Evolutionary conservation across 2,797 vertebrate genomes (phyloP), one percentile per base, ranked within the genome.

Genomic region (Taenioides sp.): DNA sequence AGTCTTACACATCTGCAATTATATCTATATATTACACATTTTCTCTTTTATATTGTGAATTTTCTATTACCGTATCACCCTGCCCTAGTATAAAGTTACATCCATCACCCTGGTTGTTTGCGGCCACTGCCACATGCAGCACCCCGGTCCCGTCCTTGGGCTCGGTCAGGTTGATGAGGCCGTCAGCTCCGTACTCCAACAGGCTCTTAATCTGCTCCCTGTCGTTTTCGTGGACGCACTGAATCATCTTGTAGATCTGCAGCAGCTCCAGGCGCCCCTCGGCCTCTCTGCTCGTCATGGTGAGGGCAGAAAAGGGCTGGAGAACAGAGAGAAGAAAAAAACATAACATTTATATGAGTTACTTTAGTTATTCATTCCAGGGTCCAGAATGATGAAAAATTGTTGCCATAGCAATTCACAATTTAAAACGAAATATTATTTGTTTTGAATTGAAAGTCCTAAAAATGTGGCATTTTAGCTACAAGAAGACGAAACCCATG

Each of bases 171-270:
- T 97, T 96, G 76, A 99, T 93, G 66, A 99, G 93, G 73, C 94
- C 80, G 10, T 94, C 83, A 31, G 95, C 92, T 1, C 97, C 96
- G 5, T 93, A 84, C 20, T 72, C 86, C 67, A 91, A 78, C 83
- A 98, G 85, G 78, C 95, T 97, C 87, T 95, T 87, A 61, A 98
- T 95, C 80, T 96, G 93, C 1, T 65, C 85, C 78, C 77, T 94
- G 64, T 98, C 90, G 70, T 80, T 92, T 60, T 93, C 52, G 0
- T 91, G 93, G 77, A 98, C 87, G 1, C 77, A 94, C 79, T 99
- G 96, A 74, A 98, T 93, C 78, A 98, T 88, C 80, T 95, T 95
- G 87, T 96, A 98, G 80, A 95, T 92, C 88, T 99, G 97, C 57
- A 96, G 89, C 57, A 93, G 87, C 82, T 94, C 86, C 76, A 98